A percentile compares a stretch with the other conserved stretches of the same genome.
phyloP scores from a whole-genome alignment of 2,888 invertebrate genomes.

The Yponomeuta malinellus region DNA sequence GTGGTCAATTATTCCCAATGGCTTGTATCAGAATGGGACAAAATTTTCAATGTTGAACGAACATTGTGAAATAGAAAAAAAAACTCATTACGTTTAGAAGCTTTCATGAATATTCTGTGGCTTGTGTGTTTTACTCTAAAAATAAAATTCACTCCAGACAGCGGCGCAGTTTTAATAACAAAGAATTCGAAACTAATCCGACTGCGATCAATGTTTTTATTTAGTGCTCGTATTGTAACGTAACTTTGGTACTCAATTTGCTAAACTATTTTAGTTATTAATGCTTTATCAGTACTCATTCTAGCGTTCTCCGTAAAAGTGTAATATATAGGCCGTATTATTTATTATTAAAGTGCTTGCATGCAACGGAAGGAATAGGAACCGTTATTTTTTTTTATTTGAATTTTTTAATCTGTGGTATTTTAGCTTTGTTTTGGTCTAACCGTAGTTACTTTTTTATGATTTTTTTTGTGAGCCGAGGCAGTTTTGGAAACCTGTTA shows the following conservation, averaged over 20 bases:
- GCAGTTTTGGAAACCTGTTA: no score
- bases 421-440: no score
- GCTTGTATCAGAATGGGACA: no score
- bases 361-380: neutral
- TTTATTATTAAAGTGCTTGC: neutral
- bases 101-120: neutral
- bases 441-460: no score
- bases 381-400: no score
- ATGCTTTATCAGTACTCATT: conserved; percentile 24
- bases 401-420: no score
- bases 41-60: no score
- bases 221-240: conserved; percentile 35
- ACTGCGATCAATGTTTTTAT: conserved; percentile 26
- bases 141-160: neutral
- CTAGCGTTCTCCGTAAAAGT: conserved; percentile 29
- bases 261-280: conserved; percentile 26
- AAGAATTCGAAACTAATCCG: conserved; percentile 2
- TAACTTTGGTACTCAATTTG: conserved; percentile 25
- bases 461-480: no score
- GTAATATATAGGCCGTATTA: neutral
- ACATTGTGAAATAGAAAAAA: no score
- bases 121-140: neutral
- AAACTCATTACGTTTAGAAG: neutral
- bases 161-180: neutral
- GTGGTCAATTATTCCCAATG: neutral